These are phyloP conservation scores for Brachionichthys hirsutus DNA, from an alignment of 2,113 vertebrate species.

Conservation along the genomic window DNA sequence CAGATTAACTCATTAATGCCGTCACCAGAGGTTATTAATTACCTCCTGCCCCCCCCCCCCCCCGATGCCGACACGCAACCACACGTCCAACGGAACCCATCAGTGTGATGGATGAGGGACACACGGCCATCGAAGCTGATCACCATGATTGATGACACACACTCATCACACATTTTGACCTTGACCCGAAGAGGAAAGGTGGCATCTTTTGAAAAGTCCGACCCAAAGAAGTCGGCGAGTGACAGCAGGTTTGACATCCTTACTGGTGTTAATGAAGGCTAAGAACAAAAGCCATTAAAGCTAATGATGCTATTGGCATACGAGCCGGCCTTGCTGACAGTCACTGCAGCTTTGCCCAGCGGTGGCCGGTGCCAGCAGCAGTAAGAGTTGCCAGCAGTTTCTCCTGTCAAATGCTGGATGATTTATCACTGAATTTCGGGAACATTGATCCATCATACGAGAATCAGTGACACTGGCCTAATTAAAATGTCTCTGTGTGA, in stretches of 20 bases:
- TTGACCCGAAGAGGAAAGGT: slow-evolving; percentile 56
- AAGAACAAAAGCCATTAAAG: slow-evolving; percentile 57
- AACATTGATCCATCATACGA: slow-evolving; percentile 50
- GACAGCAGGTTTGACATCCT: slow-evolving; percentile 47
- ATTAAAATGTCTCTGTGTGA: slow-evolving; percentile 63
- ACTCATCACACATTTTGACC: slow-evolving; percentile 71
- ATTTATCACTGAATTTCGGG: slow-evolving; percentile 67
- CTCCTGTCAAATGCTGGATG: slow-evolving; percentile 54
- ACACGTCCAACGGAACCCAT: slow-evolving; percentile 67
- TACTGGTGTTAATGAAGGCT: slow-evolving; percentile 51
- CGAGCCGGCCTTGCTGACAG: slow-evolving; percentile 40
- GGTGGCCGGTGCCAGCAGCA: slow-evolving; percentile 20
- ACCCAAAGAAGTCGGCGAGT: slow-evolving; percentile 19
- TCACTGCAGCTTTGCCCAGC: slow-evolving; percentile 23
- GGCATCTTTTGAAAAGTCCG: slow-evolving; percentile 43
- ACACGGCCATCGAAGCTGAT: slow-evolving; percentile 75
- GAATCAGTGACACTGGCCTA: slow-evolving; percentile 47
- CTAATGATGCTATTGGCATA: slow-evolving; percentile 43
- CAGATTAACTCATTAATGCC: slow-evolving; percentile 74
- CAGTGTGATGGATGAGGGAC: slow-evolving; percentile 78
- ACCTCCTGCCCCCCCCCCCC: slow-evolving; percentile 55
- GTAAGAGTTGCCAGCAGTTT: slow-evolving; percentile 41
- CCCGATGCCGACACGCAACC: slow-evolving; percentile 50
- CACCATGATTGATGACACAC: slow-evolving; percentile 74
- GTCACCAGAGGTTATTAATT: slow-evolving; percentile 69